Conservation (phyloP, 2,113 vertebrate genomes). For the Calyptommatus sinebrachiatus region DNA sequence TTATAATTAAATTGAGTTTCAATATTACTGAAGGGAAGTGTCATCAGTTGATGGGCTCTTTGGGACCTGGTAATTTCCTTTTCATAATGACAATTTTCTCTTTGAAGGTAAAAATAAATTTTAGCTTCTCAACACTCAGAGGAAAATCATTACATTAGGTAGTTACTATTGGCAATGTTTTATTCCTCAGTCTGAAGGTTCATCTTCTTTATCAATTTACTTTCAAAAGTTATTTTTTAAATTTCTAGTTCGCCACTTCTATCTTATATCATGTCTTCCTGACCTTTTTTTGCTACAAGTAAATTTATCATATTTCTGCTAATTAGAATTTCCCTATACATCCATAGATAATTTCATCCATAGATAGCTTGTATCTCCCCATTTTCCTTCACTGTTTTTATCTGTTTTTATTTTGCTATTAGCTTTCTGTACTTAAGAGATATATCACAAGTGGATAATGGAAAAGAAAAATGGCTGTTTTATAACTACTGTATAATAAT, state of each 20-base stretch:
- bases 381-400: background rate
- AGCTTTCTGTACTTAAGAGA: background rate
- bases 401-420: background rate
- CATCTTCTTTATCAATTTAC: too few relatives aligned
- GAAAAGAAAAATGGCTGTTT: background rate
- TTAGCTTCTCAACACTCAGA: too few relatives aligned
- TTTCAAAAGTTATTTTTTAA: too few relatives aligned
- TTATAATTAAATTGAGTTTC: background rate
- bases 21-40: background rate
- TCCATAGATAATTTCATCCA: background rate
- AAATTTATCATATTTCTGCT: background rate
- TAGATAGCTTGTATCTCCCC: background rate
- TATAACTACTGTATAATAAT: background rate
- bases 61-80: too few relatives aligned
- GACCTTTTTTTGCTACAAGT: background rate
- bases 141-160: too few relatives aligned
- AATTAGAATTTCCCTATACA: background rate
- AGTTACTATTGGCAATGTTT: too few relatives aligned
- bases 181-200: too few relatives aligned
- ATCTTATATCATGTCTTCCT: background rate
- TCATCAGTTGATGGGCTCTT: too few relatives aligned
- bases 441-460: background rate
- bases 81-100: too few relatives aligned
- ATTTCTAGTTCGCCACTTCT: background rate
- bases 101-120: too few relatives aligned